Percentiles rank a stretch among this genome's conserved stretches.
phyloP scores from a whole-genome alignment of 2,888 invertebrate genomes.

The Volucella bombylans region DNA sequence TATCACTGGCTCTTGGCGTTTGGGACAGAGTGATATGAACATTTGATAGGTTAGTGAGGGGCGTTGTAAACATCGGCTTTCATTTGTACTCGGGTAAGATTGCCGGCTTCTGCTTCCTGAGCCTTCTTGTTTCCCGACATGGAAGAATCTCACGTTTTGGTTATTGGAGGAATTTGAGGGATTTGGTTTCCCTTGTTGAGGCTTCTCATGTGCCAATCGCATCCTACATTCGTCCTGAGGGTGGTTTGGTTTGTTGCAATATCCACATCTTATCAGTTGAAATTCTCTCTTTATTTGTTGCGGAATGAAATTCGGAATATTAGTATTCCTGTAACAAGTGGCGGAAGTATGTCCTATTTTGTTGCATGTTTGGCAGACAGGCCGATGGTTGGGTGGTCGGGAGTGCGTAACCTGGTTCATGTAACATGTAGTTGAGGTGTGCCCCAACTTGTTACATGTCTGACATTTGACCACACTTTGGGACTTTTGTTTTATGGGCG shows the following conservation, averaged over 20 bases:
- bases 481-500: background rate
- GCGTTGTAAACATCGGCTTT: constrained; percentile 5
- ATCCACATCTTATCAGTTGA: background rate
- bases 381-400: background rate
- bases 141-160: background rate
- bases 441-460: background rate
- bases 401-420: background rate
- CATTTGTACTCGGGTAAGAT: background rate
- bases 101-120: constrained; percentile 3
- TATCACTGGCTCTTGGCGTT: constrained; percentile 12
- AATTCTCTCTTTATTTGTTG: background rate
- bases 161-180: background rate
- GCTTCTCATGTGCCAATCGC: background rate
- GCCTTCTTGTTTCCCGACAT: constrained; percentile 4
- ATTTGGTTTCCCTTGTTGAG: background rate
- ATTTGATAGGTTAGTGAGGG: background rate
- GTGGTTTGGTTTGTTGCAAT: background rate
- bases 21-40: constrained; percentile 12
- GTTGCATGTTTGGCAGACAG: background rate
- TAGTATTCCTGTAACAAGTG: too few species aligned
- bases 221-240: background rate
- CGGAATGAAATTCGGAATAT: constrained; percentile 8
- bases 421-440: background rate
- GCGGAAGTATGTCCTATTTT: too few species aligned
- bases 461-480: background rate